These are phyloP conservation scores for Ceratina australensis DNA, from an alignment of 1,140 invertebrate species.

Conservation along the genomic window DNA sequence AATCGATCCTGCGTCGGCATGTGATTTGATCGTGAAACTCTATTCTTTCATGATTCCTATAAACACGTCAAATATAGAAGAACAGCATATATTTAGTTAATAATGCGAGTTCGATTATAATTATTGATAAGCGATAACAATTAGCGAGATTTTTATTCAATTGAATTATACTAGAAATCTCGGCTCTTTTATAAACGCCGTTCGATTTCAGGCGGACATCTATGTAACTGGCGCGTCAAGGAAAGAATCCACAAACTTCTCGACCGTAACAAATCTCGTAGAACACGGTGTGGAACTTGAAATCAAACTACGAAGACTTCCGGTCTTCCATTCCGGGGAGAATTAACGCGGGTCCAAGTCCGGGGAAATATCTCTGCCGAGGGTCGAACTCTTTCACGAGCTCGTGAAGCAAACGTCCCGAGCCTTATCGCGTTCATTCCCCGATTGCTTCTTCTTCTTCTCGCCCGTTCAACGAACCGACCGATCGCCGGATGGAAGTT, in stretches of 20 bases:
- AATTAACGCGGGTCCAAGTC: background rate
- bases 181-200: too few relatives aligned
- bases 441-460: conserved; percentile 30
- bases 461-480: background rate
- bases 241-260: background rate
- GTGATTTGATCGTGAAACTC: background rate
- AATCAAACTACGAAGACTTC: background rate
- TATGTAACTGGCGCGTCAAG: too few relatives aligned
- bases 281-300: too few relatives aligned
- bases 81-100: conserved; percentile 14
- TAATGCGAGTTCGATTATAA: conserved; percentile 19
- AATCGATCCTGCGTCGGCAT: background rate
- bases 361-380: background rate
- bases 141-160: background rate
- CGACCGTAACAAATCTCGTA: background rate
- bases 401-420: background rate
- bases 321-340: background rate
- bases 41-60: background rate
- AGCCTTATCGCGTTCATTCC: conserved; percentile 36
- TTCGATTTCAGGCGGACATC: too few relatives aligned
- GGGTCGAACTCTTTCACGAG: background rate
- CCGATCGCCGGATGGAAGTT: background rate
- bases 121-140: conserved; percentile 5
- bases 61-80: too few relatives aligned
- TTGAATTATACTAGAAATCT: too few relatives aligned